Evolutionary conservation across 2,113 vertebrate genomes (phyloP).

Genomic region (Dryoscopus gambensis): DNA sequence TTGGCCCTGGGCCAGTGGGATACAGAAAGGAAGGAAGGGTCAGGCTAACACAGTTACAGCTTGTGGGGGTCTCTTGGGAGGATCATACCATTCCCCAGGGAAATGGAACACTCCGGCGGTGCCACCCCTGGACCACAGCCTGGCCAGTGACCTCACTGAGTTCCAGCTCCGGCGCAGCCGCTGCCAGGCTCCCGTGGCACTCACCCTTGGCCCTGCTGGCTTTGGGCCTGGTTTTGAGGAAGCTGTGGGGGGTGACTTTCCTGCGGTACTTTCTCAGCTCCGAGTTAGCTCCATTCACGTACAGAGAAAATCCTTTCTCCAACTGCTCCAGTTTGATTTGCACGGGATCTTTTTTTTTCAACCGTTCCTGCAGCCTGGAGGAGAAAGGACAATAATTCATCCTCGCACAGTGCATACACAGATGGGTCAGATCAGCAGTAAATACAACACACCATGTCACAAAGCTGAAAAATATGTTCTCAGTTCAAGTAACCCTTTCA

Average conservation of each 20-base stretch:
- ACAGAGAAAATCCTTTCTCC: conserved; percentile 91
- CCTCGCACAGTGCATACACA: background rate
- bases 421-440: background rate
- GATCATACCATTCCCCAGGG: too few species aligned
- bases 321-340: conserved; percentile 83
- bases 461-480: background rate
- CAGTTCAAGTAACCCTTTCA: background rate
- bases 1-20: too few species aligned
- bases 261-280: conserved; percentile 65
- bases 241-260: conserved; percentile 21
- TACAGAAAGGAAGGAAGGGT: too few species aligned
- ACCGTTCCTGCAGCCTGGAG: conserved; percentile 78
- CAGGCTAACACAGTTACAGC: too few species aligned
- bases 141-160: background rate
- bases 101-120: too few species aligned
- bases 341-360: conserved; percentile 78
- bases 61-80: too few species aligned
- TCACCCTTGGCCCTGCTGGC: conserved; percentile 73
- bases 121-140: background rate
- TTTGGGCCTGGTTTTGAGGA: conserved; percentile 51
- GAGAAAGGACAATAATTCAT: background rate
- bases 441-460: background rate
- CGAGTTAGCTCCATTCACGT: conserved; percentile 93
- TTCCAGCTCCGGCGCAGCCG: background rate
- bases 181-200: background rate